phyloP scores from a whole-genome alignment of 2,113 vertebrate species.

The Cavia porcellus region DNA sequence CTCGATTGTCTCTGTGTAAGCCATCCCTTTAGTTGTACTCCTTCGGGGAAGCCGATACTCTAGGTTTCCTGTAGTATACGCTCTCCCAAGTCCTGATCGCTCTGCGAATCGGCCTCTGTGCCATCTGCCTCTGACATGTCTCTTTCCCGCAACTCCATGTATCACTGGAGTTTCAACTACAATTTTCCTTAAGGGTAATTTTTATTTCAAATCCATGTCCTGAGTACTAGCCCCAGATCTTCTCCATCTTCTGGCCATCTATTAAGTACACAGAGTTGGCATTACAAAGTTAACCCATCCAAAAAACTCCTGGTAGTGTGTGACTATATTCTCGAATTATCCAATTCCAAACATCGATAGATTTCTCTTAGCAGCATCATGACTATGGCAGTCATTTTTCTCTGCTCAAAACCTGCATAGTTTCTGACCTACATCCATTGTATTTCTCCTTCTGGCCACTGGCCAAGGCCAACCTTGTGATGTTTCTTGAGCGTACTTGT shows the following conservation, averaged over 20 bases:
- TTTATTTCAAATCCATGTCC: background rate
- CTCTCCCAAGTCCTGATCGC: background rate
- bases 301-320: background rate
- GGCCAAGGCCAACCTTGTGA: background rate
- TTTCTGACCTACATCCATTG: background rate
- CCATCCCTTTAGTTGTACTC: accelerated
- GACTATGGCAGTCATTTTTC: background rate
- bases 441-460: accelerated
- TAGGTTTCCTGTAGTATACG: background rate
- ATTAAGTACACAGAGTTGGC: background rate
- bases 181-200: background rate
- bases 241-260: background rate
- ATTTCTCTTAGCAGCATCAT: background rate
- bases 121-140: background rate
- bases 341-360: background rate
- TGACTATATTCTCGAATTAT: too few relatives aligned
- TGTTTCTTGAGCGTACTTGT: background rate
- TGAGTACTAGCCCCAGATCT: background rate
- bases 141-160: background rate
- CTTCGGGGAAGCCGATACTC: background rate
- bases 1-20: background rate
- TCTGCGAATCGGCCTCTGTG: background rate
- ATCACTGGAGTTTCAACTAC: background rate
- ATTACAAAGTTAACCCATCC: background rate
- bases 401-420: background rate